phyloP scores from a whole-genome alignment of 2,888 invertebrate species.

The Tachina lurida region DNA sequence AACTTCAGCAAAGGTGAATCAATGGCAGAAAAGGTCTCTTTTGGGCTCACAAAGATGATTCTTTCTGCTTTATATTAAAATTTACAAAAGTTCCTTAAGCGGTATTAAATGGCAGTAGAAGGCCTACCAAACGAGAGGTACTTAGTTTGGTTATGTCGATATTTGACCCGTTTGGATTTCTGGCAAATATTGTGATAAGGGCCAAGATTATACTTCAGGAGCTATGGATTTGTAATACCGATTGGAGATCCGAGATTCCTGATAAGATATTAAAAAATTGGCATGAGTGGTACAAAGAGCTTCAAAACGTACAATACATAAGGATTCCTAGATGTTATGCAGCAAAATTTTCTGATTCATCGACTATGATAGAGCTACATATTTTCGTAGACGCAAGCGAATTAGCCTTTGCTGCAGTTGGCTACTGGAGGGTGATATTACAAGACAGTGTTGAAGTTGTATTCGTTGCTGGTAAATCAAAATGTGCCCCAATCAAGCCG shows the following conservation, averaged over 20 bases:
- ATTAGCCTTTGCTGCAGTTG: background rate
- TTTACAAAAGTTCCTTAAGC: background rate
- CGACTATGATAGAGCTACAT: background rate
- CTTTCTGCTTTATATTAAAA: background rate
- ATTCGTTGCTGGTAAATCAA: conserved; percentile 15
- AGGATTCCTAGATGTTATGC: too few relatives aligned
- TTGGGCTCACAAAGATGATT: background rate
- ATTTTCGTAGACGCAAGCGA: background rate
- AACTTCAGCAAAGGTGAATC: background rate
- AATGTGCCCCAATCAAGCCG: conserved; percentile 15
- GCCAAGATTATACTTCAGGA: background rate
- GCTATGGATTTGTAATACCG: conserved; percentile 4
- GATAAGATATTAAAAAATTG: too few relatives aligned
- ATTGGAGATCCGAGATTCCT: background rate
- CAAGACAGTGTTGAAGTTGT: background rate
- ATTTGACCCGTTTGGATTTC: background rate
- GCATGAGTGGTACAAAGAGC: too few relatives aligned
- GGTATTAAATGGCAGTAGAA: background rate
- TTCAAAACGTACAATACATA: too few relatives aligned
- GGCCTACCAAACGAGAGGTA: background rate
- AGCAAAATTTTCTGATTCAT: background rate
- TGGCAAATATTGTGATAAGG: conserved; percentile 1
- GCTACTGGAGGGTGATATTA: background rate
- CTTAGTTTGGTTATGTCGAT: background rate
- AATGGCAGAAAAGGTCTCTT: conserved; percentile 4